These are phyloP conservation scores for Enteromius mattozi DNA, from an alignment of 2,797 vertebrate species.

Conservation along the genomic window DNA sequence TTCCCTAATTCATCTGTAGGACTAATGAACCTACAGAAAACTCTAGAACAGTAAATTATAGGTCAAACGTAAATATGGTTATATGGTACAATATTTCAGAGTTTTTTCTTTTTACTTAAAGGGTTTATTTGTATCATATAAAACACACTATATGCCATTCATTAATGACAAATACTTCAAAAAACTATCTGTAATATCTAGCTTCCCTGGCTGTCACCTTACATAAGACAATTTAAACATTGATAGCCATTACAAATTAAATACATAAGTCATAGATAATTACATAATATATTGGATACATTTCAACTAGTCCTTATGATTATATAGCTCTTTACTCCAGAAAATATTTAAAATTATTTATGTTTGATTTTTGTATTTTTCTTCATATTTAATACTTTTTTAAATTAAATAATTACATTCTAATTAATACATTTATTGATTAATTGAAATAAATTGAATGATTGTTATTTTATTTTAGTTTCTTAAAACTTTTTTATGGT, in stretches of 20 bases:
- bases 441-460: background rate
- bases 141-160: background rate
- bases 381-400: background rate
- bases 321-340: background rate
- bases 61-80: background rate
- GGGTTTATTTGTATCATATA: background rate
- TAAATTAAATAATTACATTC: background rate
- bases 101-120: background rate
- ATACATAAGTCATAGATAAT: background rate
- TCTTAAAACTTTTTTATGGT: background rate
- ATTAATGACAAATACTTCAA: background rate
- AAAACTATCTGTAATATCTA: background rate
- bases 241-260: background rate
- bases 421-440: background rate
- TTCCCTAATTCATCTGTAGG: background rate
- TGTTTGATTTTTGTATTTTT: background rate
- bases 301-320: background rate
- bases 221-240: background rate
- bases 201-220: background rate
- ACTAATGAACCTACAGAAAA: background rate
- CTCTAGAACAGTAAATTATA: background rate
- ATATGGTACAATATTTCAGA: background rate
- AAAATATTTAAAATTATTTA: no score
- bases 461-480: background rate
- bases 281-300: background rate